Percentiles rank a stretch among this genome's conserved stretches.
phyloP scores from a whole-genome alignment of 2,888 invertebrate species.

The Leucophenga montana region DNA sequence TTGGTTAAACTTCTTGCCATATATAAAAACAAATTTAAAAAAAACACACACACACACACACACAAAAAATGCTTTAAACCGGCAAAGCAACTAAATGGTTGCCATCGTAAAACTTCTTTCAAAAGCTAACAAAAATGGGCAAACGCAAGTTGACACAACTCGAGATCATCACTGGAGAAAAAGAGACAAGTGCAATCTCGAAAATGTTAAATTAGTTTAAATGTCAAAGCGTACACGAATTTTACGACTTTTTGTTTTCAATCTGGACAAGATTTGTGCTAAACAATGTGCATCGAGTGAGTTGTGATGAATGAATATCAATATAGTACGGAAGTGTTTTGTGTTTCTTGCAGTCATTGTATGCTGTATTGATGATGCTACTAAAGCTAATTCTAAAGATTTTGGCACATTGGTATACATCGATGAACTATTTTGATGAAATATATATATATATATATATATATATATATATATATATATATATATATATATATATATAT shows the following conservation, averaged over 20 bases:
- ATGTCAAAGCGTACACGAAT: slow-evolving; percentile 10
- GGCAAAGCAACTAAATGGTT: slow-evolving; percentile 14
- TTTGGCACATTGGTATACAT: not conserved
- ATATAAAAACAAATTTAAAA: not conserved
- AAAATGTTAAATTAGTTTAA: slow-evolving; percentile 12
- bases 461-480: too few relatives aligned
- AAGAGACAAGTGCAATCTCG: not conserved
- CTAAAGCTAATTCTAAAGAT: too few relatives aligned
- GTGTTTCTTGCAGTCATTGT: too few relatives aligned
- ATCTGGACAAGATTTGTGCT: too few relatives aligned
- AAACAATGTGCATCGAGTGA: too few relatives aligned
- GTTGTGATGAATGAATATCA: too few relatives aligned
- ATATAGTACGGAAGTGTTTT: too few relatives aligned
- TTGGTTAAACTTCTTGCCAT: not conserved
- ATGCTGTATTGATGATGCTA: too few relatives aligned
- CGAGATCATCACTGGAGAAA: not conserved
- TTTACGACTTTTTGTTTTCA: not conserved
- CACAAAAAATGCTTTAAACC: too few relatives aligned
- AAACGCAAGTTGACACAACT: not conserved
- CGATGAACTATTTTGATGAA: not conserved
- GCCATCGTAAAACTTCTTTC: not conserved
- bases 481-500: too few relatives aligned
- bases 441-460: too few relatives aligned
- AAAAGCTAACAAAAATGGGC: not conserved
- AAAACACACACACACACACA: not conserved